These are phyloP conservation scores for Pseudotriccus pelzelni DNA, from an alignment of 2,797 vertebrate species.

Conservation along the genomic window DNA sequence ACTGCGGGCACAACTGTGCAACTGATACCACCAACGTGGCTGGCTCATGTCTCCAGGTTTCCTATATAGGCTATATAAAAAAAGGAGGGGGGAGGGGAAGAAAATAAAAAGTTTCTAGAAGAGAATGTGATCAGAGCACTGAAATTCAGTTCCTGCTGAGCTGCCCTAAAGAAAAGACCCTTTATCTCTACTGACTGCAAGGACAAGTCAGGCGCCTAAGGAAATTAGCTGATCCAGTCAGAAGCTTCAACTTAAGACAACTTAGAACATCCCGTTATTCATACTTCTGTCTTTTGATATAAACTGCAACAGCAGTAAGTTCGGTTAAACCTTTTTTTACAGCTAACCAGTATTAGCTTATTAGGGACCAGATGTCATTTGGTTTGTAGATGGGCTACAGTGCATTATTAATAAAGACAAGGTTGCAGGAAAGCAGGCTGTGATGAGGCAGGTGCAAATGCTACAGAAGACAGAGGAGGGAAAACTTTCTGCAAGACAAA, in stretches of 20 bases:
- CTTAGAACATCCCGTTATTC: not conserved
- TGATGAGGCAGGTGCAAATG: not conserved
- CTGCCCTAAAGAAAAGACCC: not conserved
- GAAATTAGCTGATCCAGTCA: not conserved
- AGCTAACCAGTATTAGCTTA: not conserved
- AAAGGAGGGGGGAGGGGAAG: no score
- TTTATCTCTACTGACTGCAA: not conserved
- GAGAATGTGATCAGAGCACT: not conserved
- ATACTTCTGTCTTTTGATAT: not conserved
- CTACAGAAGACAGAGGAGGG: not conserved
- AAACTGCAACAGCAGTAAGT: not conserved
- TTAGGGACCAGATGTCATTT: not conserved
- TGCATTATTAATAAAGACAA: rapidly evolving
- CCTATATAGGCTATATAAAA: not conserved
- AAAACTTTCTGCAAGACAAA: not conserved
- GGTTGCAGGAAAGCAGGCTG: not conserved
- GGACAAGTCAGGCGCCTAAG: not conserved
- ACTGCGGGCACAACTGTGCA: not conserved
- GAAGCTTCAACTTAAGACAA: not conserved
- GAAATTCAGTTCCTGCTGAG: not conserved
- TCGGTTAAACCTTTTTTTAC: not conserved
- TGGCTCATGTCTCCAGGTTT: not conserved
- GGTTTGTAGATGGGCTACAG: not conserved
- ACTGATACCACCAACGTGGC: rapidly evolving
- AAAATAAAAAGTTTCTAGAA: not conserved